phyloP scores from a whole-genome alignment of 2,113 vertebrate genomes.

The Cochlearius cochlearius region DNA sequence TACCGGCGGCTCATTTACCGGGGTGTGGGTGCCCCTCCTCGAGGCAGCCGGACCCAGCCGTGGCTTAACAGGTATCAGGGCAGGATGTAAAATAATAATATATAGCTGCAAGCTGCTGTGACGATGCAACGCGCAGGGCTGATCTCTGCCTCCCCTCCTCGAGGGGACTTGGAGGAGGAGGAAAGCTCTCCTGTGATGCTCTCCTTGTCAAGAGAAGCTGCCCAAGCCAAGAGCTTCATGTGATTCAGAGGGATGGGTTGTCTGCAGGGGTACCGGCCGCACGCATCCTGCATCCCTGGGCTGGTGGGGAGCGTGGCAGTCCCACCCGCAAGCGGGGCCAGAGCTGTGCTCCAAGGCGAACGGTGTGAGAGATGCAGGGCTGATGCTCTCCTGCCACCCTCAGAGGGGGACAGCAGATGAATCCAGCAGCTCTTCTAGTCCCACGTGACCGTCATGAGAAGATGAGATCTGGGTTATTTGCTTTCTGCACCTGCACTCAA shows the following conservation, averaged over 20 bases:
- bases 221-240: background rate
- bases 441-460: accelerated
- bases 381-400: background rate
- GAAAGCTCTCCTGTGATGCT: background rate
- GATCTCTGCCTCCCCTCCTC: background rate
- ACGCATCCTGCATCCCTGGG: background rate
- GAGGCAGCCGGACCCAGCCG: accelerated
- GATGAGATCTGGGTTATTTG: background rate
- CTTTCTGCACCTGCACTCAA: background rate
- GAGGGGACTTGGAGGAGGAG: background rate
- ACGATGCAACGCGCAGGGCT: accelerated
- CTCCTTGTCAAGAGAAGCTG: background rate
- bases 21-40: background rate
- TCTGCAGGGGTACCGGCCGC: background rate
- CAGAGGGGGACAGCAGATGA: background rate
- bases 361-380: too few relatives aligned
- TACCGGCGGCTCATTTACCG: accelerated
- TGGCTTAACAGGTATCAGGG: background rate
- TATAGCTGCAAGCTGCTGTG: background rate
- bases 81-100: background rate
- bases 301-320: background rate
- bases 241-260: accelerated
- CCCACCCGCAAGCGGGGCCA: too few relatives aligned
- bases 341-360: background rate
- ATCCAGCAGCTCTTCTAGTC: background rate